Base-by-base conservation (phyloP, 1,140 invertebrate genomes). In the Pseudomyrmex cubaensis region DNA sequence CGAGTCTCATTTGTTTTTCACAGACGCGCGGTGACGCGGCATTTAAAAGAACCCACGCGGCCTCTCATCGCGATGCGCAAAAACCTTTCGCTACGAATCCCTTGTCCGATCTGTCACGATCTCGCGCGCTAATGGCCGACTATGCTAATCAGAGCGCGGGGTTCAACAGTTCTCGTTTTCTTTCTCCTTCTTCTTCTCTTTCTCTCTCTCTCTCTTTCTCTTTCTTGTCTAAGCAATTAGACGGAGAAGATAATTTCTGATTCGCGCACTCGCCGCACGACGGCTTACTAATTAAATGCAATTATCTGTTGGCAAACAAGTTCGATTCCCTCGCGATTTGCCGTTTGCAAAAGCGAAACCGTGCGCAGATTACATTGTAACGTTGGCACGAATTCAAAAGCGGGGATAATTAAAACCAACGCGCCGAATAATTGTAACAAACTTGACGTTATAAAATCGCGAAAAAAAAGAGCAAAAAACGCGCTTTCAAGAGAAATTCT, bases 241-340 rank as follows among this genome's bases (percentile, higher is more conserved):
- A 70, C 52, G 64, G 20, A 54, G 44, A 22, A 80, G 54, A 59
- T 80, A 59, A 80, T 72, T 72, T 72, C 76, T 72, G 76, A 70
- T 80, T 72, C 76, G 66, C 66, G 46, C 59, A 52, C 74, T 66
- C 35, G 35, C 48, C 74, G 61, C 64, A 72, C 20, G 46, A 48
- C 64, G 76, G 20, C 20, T 59, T 70, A 72, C 66, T 80, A 80
- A 72, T 80, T 70, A 80, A 80, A 72, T 80, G 76, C 66, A 80
- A 80, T 80, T 80, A 80, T 54, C 66, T 56, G 76, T 80, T 80
- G 54, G 76, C 76, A 80, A 80, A 80, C 66, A 80, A 80, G 76
- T 70, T 78, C 44, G 66, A 80, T 25, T 69, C 76, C 54, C 76
- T 17, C 66, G 76, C 46, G 76, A 80, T 80, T 67, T 54, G 54